A percentile compares a stretch with the other conserved stretches of the same genome.
Conservation (phyloP, 1,140 invertebrate species). For the Oedothorax gibbosus region DNA sequence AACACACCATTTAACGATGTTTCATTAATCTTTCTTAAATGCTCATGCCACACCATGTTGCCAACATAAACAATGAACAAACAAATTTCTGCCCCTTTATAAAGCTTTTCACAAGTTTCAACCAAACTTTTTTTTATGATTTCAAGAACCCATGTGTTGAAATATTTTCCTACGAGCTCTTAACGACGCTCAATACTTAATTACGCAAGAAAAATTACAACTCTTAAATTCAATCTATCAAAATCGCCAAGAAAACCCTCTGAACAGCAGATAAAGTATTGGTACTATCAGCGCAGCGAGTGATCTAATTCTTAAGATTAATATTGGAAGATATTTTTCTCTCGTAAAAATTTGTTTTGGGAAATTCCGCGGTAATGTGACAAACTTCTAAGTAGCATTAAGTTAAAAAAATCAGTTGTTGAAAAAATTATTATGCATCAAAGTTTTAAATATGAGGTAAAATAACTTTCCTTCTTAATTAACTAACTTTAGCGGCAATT, state of each 20-base stretch:
- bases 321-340: constrained; percentile 35
- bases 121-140: constrained; percentile 10
- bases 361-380: too few species aligned
- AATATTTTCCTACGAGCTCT: constrained; percentile 36
- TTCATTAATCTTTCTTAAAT: constrained; percentile 51
- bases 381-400: too few species aligned
- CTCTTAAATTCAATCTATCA: constrained; percentile 44
- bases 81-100: background rate
- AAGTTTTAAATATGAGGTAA: too few species aligned
- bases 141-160: constrained; percentile 18
- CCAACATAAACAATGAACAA: background rate
- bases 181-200: constrained; percentile 53
- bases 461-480: too few species aligned
- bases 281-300: constrained; percentile 27
- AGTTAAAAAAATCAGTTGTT: too few species aligned
- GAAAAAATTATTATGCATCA: too few species aligned
- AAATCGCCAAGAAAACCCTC: constrained; percentile 17
- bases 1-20: too few species aligned
- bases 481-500: too few species aligned
- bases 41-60: constrained; percentile 13
- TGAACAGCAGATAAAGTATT: constrained; percentile 33
- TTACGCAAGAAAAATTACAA: constrained; percentile 55
- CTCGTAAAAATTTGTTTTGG: constrained; percentile 12
- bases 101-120: constrained; percentile 6
- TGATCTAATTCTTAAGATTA: constrained; percentile 45